A percentile compares a stretch with the other conserved stretches of the same genome.
phyloP scores from a whole-genome alignment of 2,888 invertebrate genomes.

The Masnerella sp. region DNA sequence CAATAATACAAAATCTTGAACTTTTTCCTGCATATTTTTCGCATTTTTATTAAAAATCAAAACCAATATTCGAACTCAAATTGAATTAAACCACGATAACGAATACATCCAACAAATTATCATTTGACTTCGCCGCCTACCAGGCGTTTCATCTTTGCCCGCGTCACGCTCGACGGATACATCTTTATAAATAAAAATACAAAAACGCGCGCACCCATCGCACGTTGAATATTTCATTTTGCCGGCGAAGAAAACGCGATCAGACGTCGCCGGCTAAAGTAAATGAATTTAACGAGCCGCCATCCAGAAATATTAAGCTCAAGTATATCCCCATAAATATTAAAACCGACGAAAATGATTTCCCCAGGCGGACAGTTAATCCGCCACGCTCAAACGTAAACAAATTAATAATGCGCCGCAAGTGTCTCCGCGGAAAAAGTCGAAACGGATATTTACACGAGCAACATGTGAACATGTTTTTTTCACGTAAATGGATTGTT shows the following conservation, averaged over 20 bases:
- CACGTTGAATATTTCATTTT: slow-evolving; percentile 19
- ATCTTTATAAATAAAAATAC: slow-evolving; percentile 2
- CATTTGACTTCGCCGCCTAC: too few relatives aligned
- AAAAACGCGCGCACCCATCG: not conserved
- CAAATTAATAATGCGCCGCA: slow-evolving; percentile 6
- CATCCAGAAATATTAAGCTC: slow-evolving; percentile 6
- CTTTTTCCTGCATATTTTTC: too few relatives aligned
- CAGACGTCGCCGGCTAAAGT: not conserved
- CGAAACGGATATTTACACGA: too few relatives aligned
- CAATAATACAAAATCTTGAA: too few relatives aligned
- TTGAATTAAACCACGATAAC: too few relatives aligned
- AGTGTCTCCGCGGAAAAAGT: not conserved
- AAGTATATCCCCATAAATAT: slow-evolving; percentile 10
- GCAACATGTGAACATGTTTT: too few relatives aligned
- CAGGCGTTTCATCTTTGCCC: too few relatives aligned
- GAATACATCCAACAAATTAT: too few relatives aligned
- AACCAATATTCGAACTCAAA: too few relatives aligned
- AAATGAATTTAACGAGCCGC: slow-evolving; percentile 19
- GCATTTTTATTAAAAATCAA: too few relatives aligned
- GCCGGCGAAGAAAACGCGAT: slow-evolving; percentile 6
- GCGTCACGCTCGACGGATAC: too few relatives aligned
- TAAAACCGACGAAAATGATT: slow-evolving; percentile 14
- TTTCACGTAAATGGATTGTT: too few relatives aligned
- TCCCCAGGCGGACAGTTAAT: slow-evolving; percentile 14
- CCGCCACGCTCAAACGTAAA: not conserved